Base-by-base conservation (phyloP, 2,113 vertebrate genomes). In the Lampris incognitus region DNA sequence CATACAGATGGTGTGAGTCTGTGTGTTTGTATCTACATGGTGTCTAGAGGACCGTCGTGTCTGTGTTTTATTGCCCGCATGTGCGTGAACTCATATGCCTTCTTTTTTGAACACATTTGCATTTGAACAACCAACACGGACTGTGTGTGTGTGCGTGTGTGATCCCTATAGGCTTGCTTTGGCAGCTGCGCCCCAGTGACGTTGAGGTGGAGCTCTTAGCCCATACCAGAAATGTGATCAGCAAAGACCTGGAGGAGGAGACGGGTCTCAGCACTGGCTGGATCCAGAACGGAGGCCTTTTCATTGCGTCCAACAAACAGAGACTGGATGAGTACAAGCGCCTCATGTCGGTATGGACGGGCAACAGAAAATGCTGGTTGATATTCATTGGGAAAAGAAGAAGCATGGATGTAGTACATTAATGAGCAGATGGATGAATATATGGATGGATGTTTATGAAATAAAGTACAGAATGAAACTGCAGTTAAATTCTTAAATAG, bases 211-310 rank as follows among this genome's bases (percentile, higher is more conserved):
- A 99, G 83, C 96, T 99, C 13, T 82, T 99, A 91, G 96, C 95
- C 0, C 96, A 98, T 92, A 99, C 98, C 0, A 78, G 97, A 62
- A 93, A 94, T 0, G 95, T 99, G 77, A 93, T 99, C 54, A 98
- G 97, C 91, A 88, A 52, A 0, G 95, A 98, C 0, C 93, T 99
- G 91, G 95, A 95, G 73, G 85, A 92, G 9, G 98, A 99, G 93
- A 99, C 97, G 0, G 98, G 98, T 46, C 95, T 98, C 62, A 94
- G 98, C 84, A 96, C 98, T 0, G 98, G 98, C 69, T 99, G 98
- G 98, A 95, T 98, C 85, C 92, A 99, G 90, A 99, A 99, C 0
- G 98, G 98, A 0, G 98, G 98, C 42, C 96, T 99, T 73, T 99
- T 99, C 92, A 97, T 98, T 0, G 97, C 98, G 6, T 99, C 97